phyloP scores from a whole-genome alignment of 2,113 vertebrate species.

The Gallinago undulata region DNA sequence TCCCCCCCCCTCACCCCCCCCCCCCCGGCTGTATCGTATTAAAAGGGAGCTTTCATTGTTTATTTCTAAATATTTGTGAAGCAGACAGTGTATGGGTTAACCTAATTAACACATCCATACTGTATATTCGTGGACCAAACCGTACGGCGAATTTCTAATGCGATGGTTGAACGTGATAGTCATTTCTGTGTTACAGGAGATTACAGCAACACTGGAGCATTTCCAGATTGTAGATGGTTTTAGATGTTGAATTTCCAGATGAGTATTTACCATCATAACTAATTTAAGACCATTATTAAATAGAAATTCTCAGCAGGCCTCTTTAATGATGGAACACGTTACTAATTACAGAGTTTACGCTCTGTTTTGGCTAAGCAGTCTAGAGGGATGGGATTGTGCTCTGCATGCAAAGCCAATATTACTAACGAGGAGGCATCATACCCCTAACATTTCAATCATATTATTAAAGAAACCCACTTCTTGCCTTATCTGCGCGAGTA shows the following conservation, averaged over 20 bases:
- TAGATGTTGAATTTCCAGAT: slow-evolving; percentile 76
- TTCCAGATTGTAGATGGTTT: slow-evolving; percentile 74
- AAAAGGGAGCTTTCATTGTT: slow-evolving; percentile 50
- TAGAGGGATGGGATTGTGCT: slow-evolving; percentile 56
- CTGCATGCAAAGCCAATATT: slow-evolving; percentile 72
- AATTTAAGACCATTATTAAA: slow-evolving; percentile 79
- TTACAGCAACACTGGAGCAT: slow-evolving; percentile 73
- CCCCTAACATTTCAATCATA: slow-evolving; percentile 63
- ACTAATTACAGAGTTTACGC: slow-evolving; percentile 75
- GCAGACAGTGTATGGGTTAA: slow-evolving; percentile 70
- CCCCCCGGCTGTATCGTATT: background rate
- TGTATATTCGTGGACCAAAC: slow-evolving; percentile 68
- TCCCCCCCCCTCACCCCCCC: background rate
- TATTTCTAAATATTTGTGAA: slow-evolving; percentile 76
- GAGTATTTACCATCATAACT: slow-evolving; percentile 80
- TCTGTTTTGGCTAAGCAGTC: slow-evolving; percentile 71
- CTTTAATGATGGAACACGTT: slow-evolving; percentile 71
- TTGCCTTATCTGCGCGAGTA: slow-evolving; percentile 10
- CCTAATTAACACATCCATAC: slow-evolving; percentile 74
- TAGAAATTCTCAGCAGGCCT: slow-evolving; percentile 79
- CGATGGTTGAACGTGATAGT: slow-evolving; percentile 66
- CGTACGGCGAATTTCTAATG: slow-evolving; percentile 53
- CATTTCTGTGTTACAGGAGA: slow-evolving; percentile 71
- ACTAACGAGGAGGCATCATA: slow-evolving; percentile 58
- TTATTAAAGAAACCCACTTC: slow-evolving; percentile 53